phyloP scores from a whole-genome alignment of 2,113 vertebrate genomes.

The Puma concolor region DNA sequence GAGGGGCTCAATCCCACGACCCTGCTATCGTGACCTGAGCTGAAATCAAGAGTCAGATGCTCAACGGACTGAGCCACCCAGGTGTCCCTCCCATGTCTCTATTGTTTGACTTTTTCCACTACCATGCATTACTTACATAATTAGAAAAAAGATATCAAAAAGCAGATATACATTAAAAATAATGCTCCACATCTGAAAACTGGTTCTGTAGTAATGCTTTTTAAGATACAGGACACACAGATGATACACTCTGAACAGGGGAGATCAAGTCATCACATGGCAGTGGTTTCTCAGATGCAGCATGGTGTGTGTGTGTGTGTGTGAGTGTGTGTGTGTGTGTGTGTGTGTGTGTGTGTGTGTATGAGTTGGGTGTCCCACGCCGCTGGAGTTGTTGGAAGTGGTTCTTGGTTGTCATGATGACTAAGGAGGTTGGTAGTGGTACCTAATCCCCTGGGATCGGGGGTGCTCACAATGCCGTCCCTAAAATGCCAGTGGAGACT shows the following conservation, averaged over 20 bases:
- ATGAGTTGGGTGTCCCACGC: no score
- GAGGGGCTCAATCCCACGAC: no score
- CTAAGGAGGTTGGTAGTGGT: background rate
- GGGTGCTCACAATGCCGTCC: background rate
- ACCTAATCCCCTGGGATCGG: background rate
- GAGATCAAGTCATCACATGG: background rate
- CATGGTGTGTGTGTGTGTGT: background rate
- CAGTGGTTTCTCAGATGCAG: background rate
- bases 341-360: background rate
- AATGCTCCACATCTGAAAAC: background rate
- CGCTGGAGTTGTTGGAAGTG: background rate
- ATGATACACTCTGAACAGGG: background rate
- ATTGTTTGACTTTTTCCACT: background rate
- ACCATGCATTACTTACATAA: background rate
- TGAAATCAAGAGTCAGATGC: no score
- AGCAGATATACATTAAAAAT: background rate
- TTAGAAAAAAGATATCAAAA: slow-evolving; percentile 47
- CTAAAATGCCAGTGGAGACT: background rate
- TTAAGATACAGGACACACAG: background rate
- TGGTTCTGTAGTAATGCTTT: background rate
- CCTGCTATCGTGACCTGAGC: no score
- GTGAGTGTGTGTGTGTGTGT: background rate
- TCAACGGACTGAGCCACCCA: no score
- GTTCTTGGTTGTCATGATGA: background rate
- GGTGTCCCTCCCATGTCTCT: background rate